Evolutionary conservation across 2,888 invertebrate species (phyloP), one percentile per base, ranked within the genome.

Genomic region (Erpobdella octoculata): DNA sequence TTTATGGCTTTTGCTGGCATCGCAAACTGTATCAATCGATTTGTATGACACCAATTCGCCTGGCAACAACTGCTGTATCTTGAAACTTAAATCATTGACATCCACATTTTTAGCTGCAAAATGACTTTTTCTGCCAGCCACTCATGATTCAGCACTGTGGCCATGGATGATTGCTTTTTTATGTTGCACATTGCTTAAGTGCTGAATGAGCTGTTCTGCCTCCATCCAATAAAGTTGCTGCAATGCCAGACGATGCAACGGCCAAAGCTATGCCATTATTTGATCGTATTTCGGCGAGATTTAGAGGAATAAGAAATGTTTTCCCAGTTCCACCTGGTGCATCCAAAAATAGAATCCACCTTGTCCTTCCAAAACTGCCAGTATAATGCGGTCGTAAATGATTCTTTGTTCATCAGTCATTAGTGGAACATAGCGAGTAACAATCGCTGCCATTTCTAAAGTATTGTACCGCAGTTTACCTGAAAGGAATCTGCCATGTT

Each of bases 1-100:
- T 61, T 74, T 72, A 33, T 70, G 72, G 35, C 38, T 73, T 71
- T 77, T 59, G 58, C 74, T 68, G 3, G n/a, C 18, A 31, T 62
- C 31, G 18, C 21, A 5, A 5, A 62, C 62, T 21, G 62, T 31
- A n/a, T 41, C 46, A n/a, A 41, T n/a, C n/a, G 46, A 41, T 41
- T 41, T 41, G n/a, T 15, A 41, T 12, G 46, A 41, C 12, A 41
- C 46, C 46, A 41, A 41, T n/a, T 41, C 12, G 12, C 62, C 62
- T 2, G 62, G 62, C 21, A 62, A 31, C n/a, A 28, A 31, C 4
- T 9, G 71, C 33, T 38, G 71, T 71, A 75, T 74, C 35, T 35
- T 58, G 31, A 18, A 41, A 70, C 74, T 74, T 46, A 76, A 37
- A 21, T 28, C 65, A 64, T 76, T 62, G 53, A 74, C 74, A n/a